A percentile compares a stretch with the other conserved stretches of the same genome.
phyloP scores from a whole-genome alignment of 2,797 vertebrate genomes.

The Ctenopoma kingsleyae region DNA sequence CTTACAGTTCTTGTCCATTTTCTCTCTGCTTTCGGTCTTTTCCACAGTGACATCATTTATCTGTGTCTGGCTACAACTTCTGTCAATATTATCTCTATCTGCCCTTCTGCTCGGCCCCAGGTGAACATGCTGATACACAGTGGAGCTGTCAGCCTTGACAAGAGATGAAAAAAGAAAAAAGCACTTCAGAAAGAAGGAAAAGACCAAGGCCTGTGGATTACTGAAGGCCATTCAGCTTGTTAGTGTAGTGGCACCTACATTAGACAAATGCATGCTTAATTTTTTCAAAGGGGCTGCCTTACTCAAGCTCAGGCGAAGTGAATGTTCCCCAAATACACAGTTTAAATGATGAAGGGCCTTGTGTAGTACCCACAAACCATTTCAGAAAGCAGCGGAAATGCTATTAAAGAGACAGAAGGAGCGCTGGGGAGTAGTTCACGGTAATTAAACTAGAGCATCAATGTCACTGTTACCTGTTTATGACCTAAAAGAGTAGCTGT shows the following conservation, averaged over 20 bases:
- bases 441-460: conserved; percentile 80
- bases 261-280: conserved; percentile 66
- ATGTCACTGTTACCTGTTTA: conserved; percentile 78
- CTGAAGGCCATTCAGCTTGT: conserved; percentile 79
- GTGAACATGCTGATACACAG: conserved; percentile 71
- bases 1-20: conserved; percentile 37
- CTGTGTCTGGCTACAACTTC: conserved; percentile 64
- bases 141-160: conserved; percentile 76
- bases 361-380: conserved; percentile 70
- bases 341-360: conserved; percentile 75
- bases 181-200: conserved; percentile 62
- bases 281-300: conserved; percentile 60
- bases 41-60: conserved; percentile 66
- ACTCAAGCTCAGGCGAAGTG: conserved; percentile 55
- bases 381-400: conserved; percentile 67
- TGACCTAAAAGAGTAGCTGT: conserved; percentile 60
- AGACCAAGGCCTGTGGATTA: conserved; percentile 69
- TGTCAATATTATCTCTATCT: conserved; percentile 78
- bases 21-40: conserved; percentile 45
- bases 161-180: conserved; percentile 40
- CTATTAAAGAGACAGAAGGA: conserved; percentile 75
- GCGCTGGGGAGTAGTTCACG: conserved; percentile 73
- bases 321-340: conserved; percentile 72
- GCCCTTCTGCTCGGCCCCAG: conserved; percentile 66
- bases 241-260: conserved; percentile 68